phyloP scores from a whole-genome alignment of 2,113 vertebrate species.

The Gyps fulvus region DNA sequence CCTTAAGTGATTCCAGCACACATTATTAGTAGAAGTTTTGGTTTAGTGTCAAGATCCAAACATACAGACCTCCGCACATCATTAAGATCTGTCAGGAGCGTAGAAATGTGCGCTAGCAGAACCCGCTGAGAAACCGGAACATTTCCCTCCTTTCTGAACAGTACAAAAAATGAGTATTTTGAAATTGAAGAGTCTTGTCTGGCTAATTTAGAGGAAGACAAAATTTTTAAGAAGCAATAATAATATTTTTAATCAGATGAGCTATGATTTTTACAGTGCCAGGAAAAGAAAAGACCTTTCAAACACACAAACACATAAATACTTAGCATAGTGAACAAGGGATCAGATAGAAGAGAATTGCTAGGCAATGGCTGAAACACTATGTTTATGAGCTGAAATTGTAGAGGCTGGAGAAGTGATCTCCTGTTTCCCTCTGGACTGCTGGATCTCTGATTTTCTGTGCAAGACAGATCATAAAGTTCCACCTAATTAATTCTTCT shows the following conservation, averaged over 20 bases:
- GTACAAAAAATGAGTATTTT: not conserved
- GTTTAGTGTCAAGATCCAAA: not conserved
- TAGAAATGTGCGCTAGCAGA: not conserved
- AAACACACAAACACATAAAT: not conserved
- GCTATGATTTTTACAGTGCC: not conserved
- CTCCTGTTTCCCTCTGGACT: not conserved
- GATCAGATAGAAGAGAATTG: not conserved
- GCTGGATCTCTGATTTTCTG: not conserved
- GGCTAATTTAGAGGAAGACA: not conserved
- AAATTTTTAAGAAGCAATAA: not conserved
- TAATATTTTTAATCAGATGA: not conserved
- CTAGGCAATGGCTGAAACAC: not conserved
- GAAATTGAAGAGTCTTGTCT: not conserved
- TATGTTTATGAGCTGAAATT: not conserved
- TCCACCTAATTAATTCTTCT: not conserved
- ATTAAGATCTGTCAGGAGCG: not conserved
- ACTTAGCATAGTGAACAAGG: not conserved
- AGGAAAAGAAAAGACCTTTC: not conserved
- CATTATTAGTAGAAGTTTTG: not conserved
- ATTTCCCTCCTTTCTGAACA: not conserved
- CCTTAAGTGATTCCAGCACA: slow-evolving; percentile 2
- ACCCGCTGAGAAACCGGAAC: not conserved
- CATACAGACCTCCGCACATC: not conserved
- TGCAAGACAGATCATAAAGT: not conserved
- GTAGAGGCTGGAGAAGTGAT: not conserved